These are phyloP conservation scores for Dynastes maya DNA, from an alignment of 2,888 invertebrate species.

Conservation along the genomic window DNA sequence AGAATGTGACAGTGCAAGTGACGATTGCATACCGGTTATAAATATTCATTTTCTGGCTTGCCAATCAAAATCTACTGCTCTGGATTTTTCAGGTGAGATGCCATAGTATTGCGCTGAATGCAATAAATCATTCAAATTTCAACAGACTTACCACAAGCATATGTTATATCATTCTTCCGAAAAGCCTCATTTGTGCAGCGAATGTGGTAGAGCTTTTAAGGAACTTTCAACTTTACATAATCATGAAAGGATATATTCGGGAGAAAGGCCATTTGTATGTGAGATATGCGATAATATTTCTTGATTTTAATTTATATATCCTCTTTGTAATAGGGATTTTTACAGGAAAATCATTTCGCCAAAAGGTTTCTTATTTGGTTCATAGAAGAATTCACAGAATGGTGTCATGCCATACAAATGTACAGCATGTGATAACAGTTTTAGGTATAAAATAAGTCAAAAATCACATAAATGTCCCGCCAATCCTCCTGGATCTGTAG, in stretches of 20 bases:
- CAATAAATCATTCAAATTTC: conserved; percentile 90
- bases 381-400: conserved; percentile 85
- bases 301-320: neutral
- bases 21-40: conserved; percentile 84
- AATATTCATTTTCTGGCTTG: neutral
- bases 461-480: conserved; percentile 85
- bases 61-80: neutral
- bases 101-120: conserved; percentile 88
- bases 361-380: conserved; percentile 88
- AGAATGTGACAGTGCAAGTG: too few relatives aligned
- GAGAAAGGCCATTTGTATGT: conserved; percentile 90
- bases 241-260: conserved; percentile 88
- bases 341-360: conserved; percentile 88
- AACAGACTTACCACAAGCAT: conserved; percentile 92
- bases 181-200: conserved; percentile 82
- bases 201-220: conserved; percentile 88
- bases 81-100: conserved; percentile 81
- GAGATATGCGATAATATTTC: conserved; percentile 83
- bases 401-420: conserved; percentile 92
- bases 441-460: conserved; percentile 89
- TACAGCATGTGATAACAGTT: conserved; percentile 84
- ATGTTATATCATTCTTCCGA: conserved; percentile 90
- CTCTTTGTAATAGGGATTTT: neutral
- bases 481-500: conserved; percentile 76
- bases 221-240: conserved; percentile 90